These are phyloP conservation scores for Sycobia sp. DNA, from an alignment of 1,140 invertebrate genomes.

Conservation along the genomic window DNA sequence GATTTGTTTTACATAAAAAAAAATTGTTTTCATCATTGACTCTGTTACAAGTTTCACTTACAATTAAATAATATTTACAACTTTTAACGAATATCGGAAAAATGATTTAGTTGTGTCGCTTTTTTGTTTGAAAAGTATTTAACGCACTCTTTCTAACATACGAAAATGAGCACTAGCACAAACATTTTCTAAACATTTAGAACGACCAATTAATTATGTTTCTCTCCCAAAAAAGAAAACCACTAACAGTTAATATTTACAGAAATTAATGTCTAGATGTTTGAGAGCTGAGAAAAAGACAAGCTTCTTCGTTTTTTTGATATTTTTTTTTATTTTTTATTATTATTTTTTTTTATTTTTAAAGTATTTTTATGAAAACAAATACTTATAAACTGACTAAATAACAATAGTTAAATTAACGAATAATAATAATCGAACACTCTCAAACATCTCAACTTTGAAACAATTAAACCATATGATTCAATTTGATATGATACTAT, in stretches of 20 bases:
- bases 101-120: neutral
- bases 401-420: constrained; percentile 19
- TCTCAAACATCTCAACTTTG: constrained; percentile 14
- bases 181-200: constrained; percentile 17
- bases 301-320: neutral
- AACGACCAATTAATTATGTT: constrained; percentile 26
- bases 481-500: constrained; percentile 9
- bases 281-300: constrained; percentile 19
- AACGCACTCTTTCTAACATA: constrained; percentile 18
- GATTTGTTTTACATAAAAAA: constrained; percentile 20
- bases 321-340: neutral
- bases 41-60: constrained; percentile 13
- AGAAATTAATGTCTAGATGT: constrained; percentile 28
- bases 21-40: constrained; percentile 19
- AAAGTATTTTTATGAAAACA: constrained; percentile 20
- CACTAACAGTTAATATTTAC: constrained; percentile 30
- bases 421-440: constrained; percentile 16
- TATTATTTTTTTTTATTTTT: too few species aligned
- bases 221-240: constrained; percentile 13
- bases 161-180: constrained; percentile 30
- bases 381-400: constrained; percentile 18
- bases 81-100: constrained; percentile 10
- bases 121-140: neutral
- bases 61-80: constrained; percentile 26
- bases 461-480: constrained; percentile 9